Base-by-base conservation (phyloP, 2,797 vertebrate species). In the Darevskia nairensis region DNA sequence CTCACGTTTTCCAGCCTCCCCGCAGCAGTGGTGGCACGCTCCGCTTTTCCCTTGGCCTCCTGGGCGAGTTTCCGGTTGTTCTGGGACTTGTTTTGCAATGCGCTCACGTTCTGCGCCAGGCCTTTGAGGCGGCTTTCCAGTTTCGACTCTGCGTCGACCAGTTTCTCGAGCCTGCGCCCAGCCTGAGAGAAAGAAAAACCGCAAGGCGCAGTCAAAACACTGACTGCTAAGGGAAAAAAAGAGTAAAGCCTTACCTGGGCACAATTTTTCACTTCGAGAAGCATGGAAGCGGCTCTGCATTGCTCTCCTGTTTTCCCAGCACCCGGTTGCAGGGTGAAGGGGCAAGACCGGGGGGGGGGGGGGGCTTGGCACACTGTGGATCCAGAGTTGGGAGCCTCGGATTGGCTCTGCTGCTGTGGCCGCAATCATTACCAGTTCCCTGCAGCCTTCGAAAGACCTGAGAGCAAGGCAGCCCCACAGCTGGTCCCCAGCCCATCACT, bases 81-180 rank as follows among this genome's bases (percentile, higher is more conserved):
- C 85, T 68, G 94, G 0, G 96, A 96, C 80, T 68, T 97, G 88
- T 97, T 95, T 90, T 93, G 96, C 86, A 98, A 95, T 11, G 93
- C 46, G 0, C 96, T 92, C 84, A 98, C 93, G 1, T 74, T 94
- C 66, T 72, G 64, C 0, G 97, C 97, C 88, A 98, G 96, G 84
- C 97, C 96, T 86, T 1, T 89, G 86, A 98, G 92, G 84, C 96
- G 93, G 89, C 94, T 95, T 96, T 97, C 97, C 1, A 94, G 90
- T 55, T 96, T 95, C 19, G 94, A 96, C 94, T 98, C 98, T 88
- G 95, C 97, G 17, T 88, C 82, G 79, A 97, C 96, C 90, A 98
- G 94, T 0, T 68, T 86, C 17, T 77, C 90, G 50, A 98, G 93
- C 88, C 77, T 93, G 29, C 92, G 87, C 35, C 96, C 95, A 86